Percentiles rank a stretch among this genome's conserved stretches.
Evolutionary conservation across 2,113 vertebrate genomes (phyloP).

Genomic region (Sula dactylatra): DNA sequence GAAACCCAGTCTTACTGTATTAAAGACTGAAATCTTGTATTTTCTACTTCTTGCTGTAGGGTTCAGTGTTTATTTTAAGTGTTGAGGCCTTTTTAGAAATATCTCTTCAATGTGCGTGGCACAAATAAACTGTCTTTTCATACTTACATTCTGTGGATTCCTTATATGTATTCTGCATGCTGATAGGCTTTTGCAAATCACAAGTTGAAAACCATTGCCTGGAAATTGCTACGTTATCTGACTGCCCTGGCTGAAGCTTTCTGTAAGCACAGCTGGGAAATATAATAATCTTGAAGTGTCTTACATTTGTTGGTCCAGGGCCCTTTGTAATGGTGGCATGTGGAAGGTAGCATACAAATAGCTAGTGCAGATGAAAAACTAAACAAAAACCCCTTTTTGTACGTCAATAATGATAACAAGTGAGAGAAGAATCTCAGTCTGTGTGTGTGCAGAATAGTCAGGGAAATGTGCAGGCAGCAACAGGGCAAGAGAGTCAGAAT

Average conservation of each 20-base stretch:
- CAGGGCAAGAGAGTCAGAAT: background rate
- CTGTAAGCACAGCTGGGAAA: background rate
- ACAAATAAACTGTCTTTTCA: background rate
- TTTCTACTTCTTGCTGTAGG: background rate
- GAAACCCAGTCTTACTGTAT: background rate
- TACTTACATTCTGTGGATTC: background rate
- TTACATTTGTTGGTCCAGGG: background rate
- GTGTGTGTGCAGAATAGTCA: background rate
- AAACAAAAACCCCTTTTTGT: background rate
- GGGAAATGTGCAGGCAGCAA: background rate
- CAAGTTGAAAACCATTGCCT: background rate
- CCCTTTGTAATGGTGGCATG: background rate
- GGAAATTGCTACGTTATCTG: background rate
- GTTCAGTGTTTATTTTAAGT: background rate
- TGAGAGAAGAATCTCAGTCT: background rate
- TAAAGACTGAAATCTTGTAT: background rate
- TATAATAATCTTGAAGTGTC: background rate
- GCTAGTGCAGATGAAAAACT: background rate
- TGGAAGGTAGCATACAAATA: background rate
- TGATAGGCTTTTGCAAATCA: background rate
- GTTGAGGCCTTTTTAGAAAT: background rate
- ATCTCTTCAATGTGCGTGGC: background rate
- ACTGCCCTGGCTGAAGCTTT: background rate
- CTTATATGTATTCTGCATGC: background rate
- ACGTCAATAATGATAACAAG: background rate